Base-by-base conservation (phyloP, 1,140 invertebrate species). In the Sitophilus oryzae region DNA sequence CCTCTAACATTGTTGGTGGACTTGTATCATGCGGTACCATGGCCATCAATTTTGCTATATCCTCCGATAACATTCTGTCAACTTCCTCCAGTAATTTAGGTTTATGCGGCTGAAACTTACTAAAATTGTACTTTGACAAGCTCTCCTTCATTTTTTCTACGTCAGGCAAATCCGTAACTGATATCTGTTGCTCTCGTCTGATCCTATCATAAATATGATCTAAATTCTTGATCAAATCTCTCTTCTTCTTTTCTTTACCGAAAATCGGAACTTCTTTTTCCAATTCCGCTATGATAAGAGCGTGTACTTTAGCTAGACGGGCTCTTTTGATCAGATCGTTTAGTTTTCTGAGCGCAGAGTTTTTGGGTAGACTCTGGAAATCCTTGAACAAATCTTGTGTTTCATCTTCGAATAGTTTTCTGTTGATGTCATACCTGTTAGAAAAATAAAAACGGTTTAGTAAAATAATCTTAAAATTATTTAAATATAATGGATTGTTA, bases 231-330 rank as follows among this genome's bases (percentile, higher is more conserved):
- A 93, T 92, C 14, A 93, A 72, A 44, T 92, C 89, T 64, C 89
- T 91, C 72, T 93, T 93, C 68, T 90, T 92, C 15, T 75, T 74
- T 38, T 79, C 77, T 71, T 91, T 91, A 1, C 88, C 86, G 68
- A 88, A 86, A 69, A 88, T 72, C 0, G 83, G 72, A 67, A 74
- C 72, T 35, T 74, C 69, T 38, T 68, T 69, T 20, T 64, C 61
- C 9, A 76, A 71, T 70, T 90, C 85, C 66, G 88, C 85, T 47
- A 93, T 91, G 58, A 93, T 89, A 65, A 90, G 90, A 0, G 89
- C 88, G 72, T 92, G 88, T 14, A 90, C 87, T 75, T 88, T 89
- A 22, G 86, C 87, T 15, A 88, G 67, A 59, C 87, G 68, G 14
- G 87, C 85, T 63, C 88, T 67, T 66, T 89, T 89, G 59, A 89